phyloP scores from a whole-genome alignment of 2,797 vertebrate genomes.

The Heteromormyrus szaboi region DNA sequence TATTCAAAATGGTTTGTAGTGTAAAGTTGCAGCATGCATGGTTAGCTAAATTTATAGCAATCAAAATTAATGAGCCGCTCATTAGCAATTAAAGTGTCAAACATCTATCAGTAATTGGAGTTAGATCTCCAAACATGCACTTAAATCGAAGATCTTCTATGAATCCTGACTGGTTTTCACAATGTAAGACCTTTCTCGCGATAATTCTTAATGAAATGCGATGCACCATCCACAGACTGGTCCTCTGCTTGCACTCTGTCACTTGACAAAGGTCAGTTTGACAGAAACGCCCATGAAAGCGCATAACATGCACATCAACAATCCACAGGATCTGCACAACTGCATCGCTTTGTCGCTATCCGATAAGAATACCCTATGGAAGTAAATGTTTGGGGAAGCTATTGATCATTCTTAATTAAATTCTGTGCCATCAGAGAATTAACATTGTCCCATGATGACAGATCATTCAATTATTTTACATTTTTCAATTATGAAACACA shows the following conservation, averaged over 20 bases:
- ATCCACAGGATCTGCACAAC: background rate
- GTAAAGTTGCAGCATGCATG: background rate
- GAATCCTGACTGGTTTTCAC: background rate
- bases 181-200: background rate
- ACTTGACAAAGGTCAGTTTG: background rate
- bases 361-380: background rate
- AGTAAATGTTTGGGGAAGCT: background rate
- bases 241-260: background rate
- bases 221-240: background rate
- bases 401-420: background rate
- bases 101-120: background rate
- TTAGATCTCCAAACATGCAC: background rate
- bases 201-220: background rate
- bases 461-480: background rate
- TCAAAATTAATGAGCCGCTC: background rate
- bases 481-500: background rate
- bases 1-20: background rate
- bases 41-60: background rate
- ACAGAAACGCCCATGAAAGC: background rate
- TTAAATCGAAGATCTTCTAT: background rate
- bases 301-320: background rate
- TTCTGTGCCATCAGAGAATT: background rate
- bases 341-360: background rate
- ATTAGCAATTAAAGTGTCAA: slow-evolving; percentile 6
- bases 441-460: background rate